Percentiles rank a stretch among this genome's conserved stretches.
These are phyloP conservation scores for Herminia tarsipennalis DNA, from an alignment of 2,888 invertebrate genomes.

Conservation along the genomic window DNA sequence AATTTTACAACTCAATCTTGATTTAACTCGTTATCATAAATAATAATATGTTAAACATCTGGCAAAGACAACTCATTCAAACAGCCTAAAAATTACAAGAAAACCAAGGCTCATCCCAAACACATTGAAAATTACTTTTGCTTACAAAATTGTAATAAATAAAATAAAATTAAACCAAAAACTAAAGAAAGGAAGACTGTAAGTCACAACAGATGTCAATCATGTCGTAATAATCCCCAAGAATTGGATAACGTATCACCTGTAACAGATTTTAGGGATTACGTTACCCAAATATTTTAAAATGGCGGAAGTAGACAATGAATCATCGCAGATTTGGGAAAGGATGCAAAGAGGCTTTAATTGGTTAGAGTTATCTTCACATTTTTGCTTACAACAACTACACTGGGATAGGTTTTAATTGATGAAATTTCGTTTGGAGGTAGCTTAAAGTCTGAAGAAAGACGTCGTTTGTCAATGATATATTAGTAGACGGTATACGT, in stretches of 20 bases:
- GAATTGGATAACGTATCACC: conserved; percentile 11
- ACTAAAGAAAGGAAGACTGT: conserved; percentile 16
- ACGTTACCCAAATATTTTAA: conserved; percentile 12
- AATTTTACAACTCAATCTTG: too few species aligned
- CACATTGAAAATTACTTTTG: conserved; percentile 3
- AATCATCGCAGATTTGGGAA: background rate
- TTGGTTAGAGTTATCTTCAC: too few species aligned
- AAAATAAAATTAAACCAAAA: background rate
- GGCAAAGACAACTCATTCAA: background rate
- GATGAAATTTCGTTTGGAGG: too few species aligned
- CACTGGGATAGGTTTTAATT: too few species aligned
- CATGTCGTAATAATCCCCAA: background rate
- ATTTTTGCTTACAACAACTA: too few species aligned
- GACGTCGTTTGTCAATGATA: too few species aligned
- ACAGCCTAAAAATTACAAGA: too few species aligned
- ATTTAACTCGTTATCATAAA: too few species aligned
- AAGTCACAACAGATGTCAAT: conserved; percentile 14
- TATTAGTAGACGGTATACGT: too few species aligned
- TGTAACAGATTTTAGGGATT: conserved; percentile 12
- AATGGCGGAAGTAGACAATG: conserved; percentile 3
- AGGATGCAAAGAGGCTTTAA: too few species aligned
- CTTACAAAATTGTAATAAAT: background rate
- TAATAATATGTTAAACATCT: background rate
- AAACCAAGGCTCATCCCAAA: background rate
- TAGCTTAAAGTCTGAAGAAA: too few species aligned